Evolutionary conservation across 1,140 invertebrate genomes (phyloP).

Genomic region (Pentalonia nigronervosa): DNA sequence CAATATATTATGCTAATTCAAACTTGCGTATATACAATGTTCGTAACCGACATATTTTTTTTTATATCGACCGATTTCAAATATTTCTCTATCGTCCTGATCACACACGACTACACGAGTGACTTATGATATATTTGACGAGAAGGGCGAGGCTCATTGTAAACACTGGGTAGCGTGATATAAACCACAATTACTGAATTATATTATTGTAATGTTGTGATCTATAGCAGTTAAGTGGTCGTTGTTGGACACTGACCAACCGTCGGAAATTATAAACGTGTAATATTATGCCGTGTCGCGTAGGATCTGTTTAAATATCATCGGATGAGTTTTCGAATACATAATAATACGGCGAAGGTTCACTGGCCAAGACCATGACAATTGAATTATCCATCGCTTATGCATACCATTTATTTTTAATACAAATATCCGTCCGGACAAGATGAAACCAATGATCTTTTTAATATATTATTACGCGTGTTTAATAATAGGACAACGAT

Average conservation of each 20-base stretch:
- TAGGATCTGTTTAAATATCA: constrained; percentile 31
- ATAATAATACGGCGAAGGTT: constrained; percentile 16
- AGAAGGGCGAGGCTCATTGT: background rate
- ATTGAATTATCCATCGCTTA: constrained; percentile 44
- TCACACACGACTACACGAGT: background rate
- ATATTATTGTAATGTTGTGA: constrained; percentile 7
- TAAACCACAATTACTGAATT: background rate
- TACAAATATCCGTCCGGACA: background rate
- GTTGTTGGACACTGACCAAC: constrained; percentile 18
- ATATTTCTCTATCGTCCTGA: background rate
- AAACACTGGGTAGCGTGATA: background rate
- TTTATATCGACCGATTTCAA: background rate
- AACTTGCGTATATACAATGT: background rate
- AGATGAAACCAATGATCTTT: background rate
- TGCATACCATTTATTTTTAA: constrained; percentile 26
- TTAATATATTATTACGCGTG: background rate
- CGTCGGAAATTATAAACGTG: constrained; percentile 18
- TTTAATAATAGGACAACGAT: background rate
- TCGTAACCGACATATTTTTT: background rate
- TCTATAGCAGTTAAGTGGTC: background rate
- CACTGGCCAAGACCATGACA: constrained; percentile 51
- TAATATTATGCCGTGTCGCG: constrained; percentile 33
- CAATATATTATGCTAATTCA: background rate
- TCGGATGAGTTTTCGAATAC: background rate
- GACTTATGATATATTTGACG: background rate